Evolutionary conservation across 2,797 vertebrate species (phyloP).

Genomic region (Coracias cyanogaster): DNA sequence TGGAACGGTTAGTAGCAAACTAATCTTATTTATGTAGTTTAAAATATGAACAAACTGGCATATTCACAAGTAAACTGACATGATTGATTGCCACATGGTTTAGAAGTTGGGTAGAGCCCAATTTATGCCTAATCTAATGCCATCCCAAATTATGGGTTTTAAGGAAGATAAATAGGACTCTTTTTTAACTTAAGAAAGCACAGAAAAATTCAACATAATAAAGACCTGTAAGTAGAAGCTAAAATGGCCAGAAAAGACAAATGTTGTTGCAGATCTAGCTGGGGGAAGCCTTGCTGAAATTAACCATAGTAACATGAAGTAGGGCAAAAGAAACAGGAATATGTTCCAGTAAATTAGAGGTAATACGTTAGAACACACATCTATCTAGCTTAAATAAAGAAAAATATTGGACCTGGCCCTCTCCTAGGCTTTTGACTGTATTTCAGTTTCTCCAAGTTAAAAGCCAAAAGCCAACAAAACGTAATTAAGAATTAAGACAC

Average conservation of each 20-base stretch:
- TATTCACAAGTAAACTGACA: neutral
- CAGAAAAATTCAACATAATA: neutral
- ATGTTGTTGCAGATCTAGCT: neutral
- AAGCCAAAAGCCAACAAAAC: neutral
- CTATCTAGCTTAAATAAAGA: neutral
- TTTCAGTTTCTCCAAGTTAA: neutral
- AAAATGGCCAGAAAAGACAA: neutral
- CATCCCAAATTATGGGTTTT: neutral
- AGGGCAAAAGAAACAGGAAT: neutral
- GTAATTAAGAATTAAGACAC: neutral
- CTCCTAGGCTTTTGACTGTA: neutral
- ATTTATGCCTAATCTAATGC: neutral
- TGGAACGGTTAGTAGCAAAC: neutral
- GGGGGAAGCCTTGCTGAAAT: neutral
- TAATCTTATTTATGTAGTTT: conserved; percentile 14
- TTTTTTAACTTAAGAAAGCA: neutral
- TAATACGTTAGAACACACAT: neutral
- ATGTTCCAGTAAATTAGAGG: neutral
- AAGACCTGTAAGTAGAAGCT: neutral
- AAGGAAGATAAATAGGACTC: neutral
- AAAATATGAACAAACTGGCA: conserved; percentile 1
- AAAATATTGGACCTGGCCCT: neutral
- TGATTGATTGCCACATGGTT: neutral
- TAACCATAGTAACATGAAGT: neutral
- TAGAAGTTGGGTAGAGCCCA: neutral